Conservation (phyloP, 37 sponge, comb jelly and placozoan species). For the Spongilla lacustris region DNA sequence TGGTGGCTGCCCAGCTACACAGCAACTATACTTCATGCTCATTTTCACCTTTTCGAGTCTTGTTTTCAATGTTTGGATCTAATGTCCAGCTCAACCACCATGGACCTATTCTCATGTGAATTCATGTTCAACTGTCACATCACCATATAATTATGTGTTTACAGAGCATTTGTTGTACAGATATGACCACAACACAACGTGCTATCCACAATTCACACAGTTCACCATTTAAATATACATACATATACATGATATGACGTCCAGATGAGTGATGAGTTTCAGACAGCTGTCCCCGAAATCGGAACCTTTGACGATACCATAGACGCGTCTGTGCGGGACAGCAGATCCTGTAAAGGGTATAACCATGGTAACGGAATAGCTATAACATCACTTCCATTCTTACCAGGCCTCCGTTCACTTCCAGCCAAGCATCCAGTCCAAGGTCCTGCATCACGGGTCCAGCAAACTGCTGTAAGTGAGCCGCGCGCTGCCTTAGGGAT, state of each 20-base stretch:
- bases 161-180: background rate
- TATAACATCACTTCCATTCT: too few species aligned
- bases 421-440: slow-evolving; percentile 11
- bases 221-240: too few species aligned
- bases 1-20: background rate
- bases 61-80: background rate
- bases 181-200: too few species aligned
- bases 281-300: background rate
- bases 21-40: background rate
- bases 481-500: background rate
- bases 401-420: slow-evolving; percentile 27
- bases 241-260: too few species aligned
- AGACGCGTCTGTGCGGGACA: background rate
- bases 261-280: too few species aligned
- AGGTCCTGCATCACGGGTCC: slow-evolving; percentile 15
- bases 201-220: too few species aligned
- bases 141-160: background rate
- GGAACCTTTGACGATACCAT: background rate
- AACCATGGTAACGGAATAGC: too few species aligned
- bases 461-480: background rate
- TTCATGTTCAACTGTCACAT: background rate
- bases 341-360: background rate
- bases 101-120: background rate
- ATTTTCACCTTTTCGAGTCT: background rate
- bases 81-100: background rate